These are phyloP conservation scores for Venusia cambrica DNA, from an alignment of 2,888 invertebrate genomes.

Conservation along the genomic window DNA sequence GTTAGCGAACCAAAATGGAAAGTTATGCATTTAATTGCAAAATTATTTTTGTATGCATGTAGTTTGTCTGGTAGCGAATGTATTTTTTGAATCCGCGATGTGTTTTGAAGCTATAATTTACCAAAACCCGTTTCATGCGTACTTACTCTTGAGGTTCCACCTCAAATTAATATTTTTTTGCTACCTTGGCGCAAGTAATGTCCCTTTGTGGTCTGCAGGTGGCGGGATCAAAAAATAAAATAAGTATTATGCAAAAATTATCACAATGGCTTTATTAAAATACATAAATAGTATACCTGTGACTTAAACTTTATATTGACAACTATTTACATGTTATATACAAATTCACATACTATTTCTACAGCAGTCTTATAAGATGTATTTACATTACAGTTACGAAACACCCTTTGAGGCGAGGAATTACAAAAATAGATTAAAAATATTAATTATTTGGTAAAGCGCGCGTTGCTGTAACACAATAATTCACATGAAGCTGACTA, in stretches of 20 bases:
- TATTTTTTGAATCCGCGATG: too few species aligned
- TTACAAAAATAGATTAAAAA: slow-evolving; percentile 77
- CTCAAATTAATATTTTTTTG: slow-evolving; percentile 28
- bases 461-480: slow-evolving; percentile 68
- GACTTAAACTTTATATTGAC: slow-evolving; percentile 69
- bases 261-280: slow-evolving; percentile 82
- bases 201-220: slow-evolving; percentile 1
- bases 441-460: slow-evolving; percentile 78
- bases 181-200: neutral
- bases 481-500: slow-evolving; percentile 76
- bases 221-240: slow-evolving; percentile 29
- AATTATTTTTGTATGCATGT: too few species aligned
- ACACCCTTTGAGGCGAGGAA: slow-evolving; percentile 70
- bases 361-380: slow-evolving; percentile 80
- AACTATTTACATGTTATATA: slow-evolving; percentile 76
- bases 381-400: slow-evolving; percentile 73
- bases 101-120: too few species aligned
- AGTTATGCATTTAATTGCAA: too few species aligned
- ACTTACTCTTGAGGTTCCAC: slow-evolving; percentile 22
- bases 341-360: slow-evolving; percentile 76
- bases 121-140: too few species aligned
- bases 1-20: too few species aligned
- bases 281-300: slow-evolving; percentile 81
- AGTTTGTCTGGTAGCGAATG: too few species aligned
- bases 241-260: slow-evolving; percentile 74